Conservation (phyloP, 2,888 invertebrate genomes). For the Gasteruption jaculator region DNA sequence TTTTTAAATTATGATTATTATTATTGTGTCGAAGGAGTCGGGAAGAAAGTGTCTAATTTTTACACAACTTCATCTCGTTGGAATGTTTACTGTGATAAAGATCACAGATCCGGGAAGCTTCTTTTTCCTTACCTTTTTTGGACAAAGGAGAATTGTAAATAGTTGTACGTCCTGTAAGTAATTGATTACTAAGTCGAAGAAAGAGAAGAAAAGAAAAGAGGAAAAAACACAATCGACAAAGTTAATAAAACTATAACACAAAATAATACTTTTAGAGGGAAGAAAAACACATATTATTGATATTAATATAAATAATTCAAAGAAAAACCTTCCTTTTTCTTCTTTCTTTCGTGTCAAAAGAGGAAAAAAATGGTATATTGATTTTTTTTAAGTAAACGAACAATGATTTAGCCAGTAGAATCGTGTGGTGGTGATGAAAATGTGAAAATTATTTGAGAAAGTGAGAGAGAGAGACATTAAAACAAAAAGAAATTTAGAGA, state of each 20-base stretch:
- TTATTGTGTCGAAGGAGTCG: no score
- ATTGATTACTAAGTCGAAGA: no score
- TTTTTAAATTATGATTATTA: no score
- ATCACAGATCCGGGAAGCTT: no score
- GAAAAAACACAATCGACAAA: slow-evolving; percentile 27
- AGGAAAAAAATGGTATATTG: slow-evolving; percentile 28
- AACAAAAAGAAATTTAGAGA: slow-evolving; percentile 38
- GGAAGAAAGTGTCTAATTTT: no score
- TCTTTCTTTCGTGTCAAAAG: slow-evolving; percentile 17
- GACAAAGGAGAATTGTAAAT: no score
- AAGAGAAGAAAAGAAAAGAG: no score
- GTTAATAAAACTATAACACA: slow-evolving; percentile 21
- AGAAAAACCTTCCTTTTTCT: no score
- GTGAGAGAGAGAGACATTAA: slow-evolving; percentile 42
- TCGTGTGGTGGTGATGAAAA: slow-evolving; percentile 10
- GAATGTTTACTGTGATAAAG: no score
- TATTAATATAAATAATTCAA: slow-evolving; percentile 5
- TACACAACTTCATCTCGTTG: no score
- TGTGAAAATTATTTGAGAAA: slow-evolving; percentile 26
- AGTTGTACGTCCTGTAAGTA: no score
- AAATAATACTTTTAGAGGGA: slow-evolving; percentile 1
- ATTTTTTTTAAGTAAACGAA: slow-evolving; percentile 25
- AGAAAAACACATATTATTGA: slow-evolving; percentile 1
- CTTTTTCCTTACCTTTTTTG: no score
- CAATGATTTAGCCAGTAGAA: slow-evolving; percentile 12